phyloP scores from a whole-genome alignment of 2,797 vertebrate genomes.

The Lates japonicus region DNA sequence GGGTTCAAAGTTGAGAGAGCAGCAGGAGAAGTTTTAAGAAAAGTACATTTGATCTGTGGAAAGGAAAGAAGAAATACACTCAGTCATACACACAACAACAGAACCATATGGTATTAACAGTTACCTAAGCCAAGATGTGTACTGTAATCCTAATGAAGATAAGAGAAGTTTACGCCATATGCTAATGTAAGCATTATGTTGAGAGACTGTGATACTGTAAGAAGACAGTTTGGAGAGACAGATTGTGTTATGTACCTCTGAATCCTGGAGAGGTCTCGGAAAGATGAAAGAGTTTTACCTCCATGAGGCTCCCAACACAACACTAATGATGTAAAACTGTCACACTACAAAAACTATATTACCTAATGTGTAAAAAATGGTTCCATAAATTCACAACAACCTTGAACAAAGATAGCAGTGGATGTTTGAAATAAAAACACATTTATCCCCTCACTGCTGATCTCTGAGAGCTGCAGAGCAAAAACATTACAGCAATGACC shows the following conservation, averaged over 20 bases:
- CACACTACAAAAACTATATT: background rate
- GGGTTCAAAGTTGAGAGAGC: background rate
- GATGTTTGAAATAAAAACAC: constrained; percentile 50
- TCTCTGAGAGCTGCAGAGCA: constrained; percentile 21
- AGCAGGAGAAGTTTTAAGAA: background rate
- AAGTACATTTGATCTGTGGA: background rate
- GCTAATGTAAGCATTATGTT: constrained; percentile 14
- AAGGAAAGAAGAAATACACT: background rate
- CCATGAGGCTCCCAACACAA: background rate
- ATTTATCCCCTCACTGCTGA: constrained; percentile 13
- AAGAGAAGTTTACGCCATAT: background rate
- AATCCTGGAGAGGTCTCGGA: background rate
- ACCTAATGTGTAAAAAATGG: constrained; percentile 21
- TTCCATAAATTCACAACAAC: constrained; percentile 38
- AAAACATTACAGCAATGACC: constrained; percentile 20
- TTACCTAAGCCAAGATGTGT: background rate
- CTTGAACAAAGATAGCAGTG: constrained; percentile 37
- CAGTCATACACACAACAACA: background rate
- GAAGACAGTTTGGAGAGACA: constrained; percentile 12
- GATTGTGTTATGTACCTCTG: background rate
- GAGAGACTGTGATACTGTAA: constrained; percentile 13
- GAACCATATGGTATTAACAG: background rate
- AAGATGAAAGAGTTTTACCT: constrained; percentile 12
- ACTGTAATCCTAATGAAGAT: background rate
- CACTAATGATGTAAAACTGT: constrained; percentile 26